Base-by-base conservation (phyloP, 2,797 vertebrate genomes). In the Pseudochaenichthys georgianus region DNA sequence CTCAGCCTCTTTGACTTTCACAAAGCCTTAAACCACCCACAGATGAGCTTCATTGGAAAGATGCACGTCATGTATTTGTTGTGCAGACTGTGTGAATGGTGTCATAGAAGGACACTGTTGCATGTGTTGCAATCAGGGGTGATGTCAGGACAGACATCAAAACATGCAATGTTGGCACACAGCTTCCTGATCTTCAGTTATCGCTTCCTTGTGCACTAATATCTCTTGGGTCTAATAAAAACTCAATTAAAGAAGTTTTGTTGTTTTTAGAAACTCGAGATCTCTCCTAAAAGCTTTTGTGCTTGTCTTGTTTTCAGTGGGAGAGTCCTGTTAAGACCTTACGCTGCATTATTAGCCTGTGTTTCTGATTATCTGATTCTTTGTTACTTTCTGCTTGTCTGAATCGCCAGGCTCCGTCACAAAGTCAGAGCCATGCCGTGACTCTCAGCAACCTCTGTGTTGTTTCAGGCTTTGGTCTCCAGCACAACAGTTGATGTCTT, bases 91-190 rank as follows among this genome's bases (percentile, higher is more conserved):
- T 64, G 42, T 63, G 54, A 77, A 73, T 21, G 64, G 42, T 73
- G 62, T 68, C 21, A 16, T n/a, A 63, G 15, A 70, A 52, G 64
- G 48, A 72, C 48, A 46, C 54, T 41, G 13, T 12, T 71, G 28
- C 0, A 1, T 41, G 64, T 77, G 79, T 60, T 88, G 67, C 53
- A 1, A 64, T 78, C 23, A 38, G 45, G 51, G 83, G 70, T 83
- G 90, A 91, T 81, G 78, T 89, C 80, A 88, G 82, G 87, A 88
- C 88, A 89, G 76, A 42, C 46, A n/a, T 42, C 68, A 62, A 72
- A 23, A 78, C 51, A 67, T 17, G 41, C 46, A 70, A 16, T 63
- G 42, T 52, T 8, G 51, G 48, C 16, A 51, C 43, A 70, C 46
- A 57, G n/a, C n/a, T 45, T 28, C 19, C 11, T 66, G 38, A 70